A percentile compares a stretch with the other conserved stretches of the same genome.
Conservation (phyloP, 2,888 invertebrate genomes). For the Punctoribates punctum region DNA sequence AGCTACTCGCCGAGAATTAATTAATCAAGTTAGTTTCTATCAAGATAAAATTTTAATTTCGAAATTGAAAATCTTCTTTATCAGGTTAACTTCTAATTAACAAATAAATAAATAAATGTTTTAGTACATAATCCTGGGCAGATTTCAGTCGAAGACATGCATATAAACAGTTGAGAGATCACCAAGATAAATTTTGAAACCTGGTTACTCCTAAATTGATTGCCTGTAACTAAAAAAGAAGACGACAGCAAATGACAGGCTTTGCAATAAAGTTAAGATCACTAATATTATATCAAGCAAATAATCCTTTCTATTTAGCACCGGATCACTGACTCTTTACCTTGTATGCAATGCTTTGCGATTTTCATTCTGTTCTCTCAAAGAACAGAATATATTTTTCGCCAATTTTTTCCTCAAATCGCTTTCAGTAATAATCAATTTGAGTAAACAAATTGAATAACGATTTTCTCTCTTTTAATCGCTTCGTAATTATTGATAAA, state of each 20-base stretch:
- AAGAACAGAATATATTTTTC: too few relatives aligned
- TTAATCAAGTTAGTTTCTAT: too few relatives aligned
- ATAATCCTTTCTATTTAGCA: conserved; percentile 35
- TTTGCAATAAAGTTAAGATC: conserved; percentile 29
- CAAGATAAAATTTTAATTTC: too few relatives aligned
- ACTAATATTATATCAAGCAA: conserved; percentile 35
- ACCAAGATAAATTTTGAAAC: too few relatives aligned
- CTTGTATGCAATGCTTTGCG: neutral
- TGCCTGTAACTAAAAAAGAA: neutral
- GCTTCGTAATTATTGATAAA: neutral
- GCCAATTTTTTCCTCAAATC: neutral
- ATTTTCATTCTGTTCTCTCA: neutral
- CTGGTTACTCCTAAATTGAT: neutral
- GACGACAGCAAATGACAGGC: conserved; percentile 25
- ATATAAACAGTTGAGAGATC: too few relatives aligned
- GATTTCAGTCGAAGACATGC: too few relatives aligned
- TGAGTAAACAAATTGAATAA: too few relatives aligned
- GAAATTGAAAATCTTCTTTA: too few relatives aligned
- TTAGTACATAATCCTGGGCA: too few relatives aligned
- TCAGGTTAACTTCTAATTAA: too few relatives aligned
- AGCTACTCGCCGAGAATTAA: too few relatives aligned
- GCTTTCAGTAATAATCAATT: neutral
- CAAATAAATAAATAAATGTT: too few relatives aligned
- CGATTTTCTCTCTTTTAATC: neutral
- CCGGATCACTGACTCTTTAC: conserved; percentile 31